A percentile compares a stretch with the other conserved stretches of the same genome.
Conservation (phyloP, 2,888 invertebrate species). For the Clusia tigrina region DNA sequence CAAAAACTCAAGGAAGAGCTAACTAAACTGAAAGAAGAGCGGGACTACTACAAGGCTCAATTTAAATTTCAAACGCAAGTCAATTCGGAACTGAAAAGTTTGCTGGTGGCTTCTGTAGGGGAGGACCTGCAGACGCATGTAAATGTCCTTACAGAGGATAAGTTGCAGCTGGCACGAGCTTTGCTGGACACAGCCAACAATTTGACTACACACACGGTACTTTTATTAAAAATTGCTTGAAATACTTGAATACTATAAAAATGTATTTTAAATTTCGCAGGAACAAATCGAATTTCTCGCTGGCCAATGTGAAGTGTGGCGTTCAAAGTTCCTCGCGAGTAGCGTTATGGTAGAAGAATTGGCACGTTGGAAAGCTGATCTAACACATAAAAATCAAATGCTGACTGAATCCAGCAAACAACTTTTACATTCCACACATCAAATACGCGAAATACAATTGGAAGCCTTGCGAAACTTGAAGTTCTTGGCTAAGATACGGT, state of each 20-base stretch:
- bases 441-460: constrained; percentile 63
- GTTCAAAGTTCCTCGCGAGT: constrained; percentile 94
- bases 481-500: constrained; percentile 60
- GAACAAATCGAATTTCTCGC: constrained; percentile 93
- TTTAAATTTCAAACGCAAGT: constrained; percentile 89
- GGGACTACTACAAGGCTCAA: constrained; percentile 78
- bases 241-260: constrained; percentile 10
- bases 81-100: constrained; percentile 89
- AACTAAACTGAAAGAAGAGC: constrained; percentile 70
- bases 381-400: constrained; percentile 69
- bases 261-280: constrained; percentile 48
- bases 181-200: constrained; percentile 86
- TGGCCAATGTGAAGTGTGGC: constrained; percentile 95
- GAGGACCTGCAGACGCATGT: constrained; percentile 91
- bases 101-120: constrained; percentile 93
- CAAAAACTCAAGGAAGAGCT: constrained; percentile 44
- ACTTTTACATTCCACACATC: constrained; percentile 55
- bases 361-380: constrained; percentile 83
- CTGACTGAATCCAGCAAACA: constrained; percentile 60
- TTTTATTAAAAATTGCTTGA: constrained; percentile 2
- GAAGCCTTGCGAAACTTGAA: constrained; percentile 63
- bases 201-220: constrained; percentile 80
- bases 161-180: constrained; percentile 84
- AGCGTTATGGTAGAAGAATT: constrained; percentile 94
- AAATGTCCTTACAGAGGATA: constrained; percentile 90